These are phyloP conservation scores for Aquatica leii DNA, from an alignment of 2,888 invertebrate genomes.

Conservation along the genomic window DNA sequence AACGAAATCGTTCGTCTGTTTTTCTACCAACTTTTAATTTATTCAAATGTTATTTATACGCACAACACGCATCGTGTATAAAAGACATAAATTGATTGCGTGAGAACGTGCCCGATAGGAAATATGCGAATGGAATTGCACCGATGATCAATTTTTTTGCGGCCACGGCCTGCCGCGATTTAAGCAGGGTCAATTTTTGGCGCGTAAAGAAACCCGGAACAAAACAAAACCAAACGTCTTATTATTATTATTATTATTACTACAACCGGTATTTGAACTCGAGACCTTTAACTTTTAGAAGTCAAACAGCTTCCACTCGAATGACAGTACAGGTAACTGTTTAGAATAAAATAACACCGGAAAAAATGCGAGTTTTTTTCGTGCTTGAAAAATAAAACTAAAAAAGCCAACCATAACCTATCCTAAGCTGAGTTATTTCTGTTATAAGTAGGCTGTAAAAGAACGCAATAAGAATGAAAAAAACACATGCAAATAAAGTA, in stretches of 20 bases:
- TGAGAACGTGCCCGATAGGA: slow-evolving; percentile 13
- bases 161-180: no score
- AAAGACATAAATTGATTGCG: slow-evolving; percentile 14
- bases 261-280: slow-evolving; percentile 57
- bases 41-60: slow-evolving; percentile 11
- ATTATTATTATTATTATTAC: no score
- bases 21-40: no score
- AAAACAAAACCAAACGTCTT: slow-evolving; percentile 39
- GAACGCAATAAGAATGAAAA: slow-evolving; percentile 59
- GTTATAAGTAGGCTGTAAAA: slow-evolving; percentile 61
- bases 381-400: slow-evolving; percentile 41
- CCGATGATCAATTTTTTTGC: no score
- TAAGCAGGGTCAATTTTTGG: no score
- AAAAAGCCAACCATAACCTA: slow-evolving; percentile 60
- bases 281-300: slow-evolving; percentile 54
- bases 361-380: not conserved
- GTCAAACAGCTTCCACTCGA: slow-evolving; percentile 45
- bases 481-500: slow-evolving; percentile 63
- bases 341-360: slow-evolving; percentile 25
- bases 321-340: slow-evolving; percentile 25
- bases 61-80: slow-evolving; percentile 8
- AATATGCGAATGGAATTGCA: slow-evolving; percentile 16
- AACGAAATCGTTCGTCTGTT: no score
- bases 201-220: slow-evolving; percentile 42
- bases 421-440: slow-evolving; percentile 61